phyloP scores from a whole-genome alignment of 1,140 invertebrate genomes.

The Bombus affinis region DNA sequence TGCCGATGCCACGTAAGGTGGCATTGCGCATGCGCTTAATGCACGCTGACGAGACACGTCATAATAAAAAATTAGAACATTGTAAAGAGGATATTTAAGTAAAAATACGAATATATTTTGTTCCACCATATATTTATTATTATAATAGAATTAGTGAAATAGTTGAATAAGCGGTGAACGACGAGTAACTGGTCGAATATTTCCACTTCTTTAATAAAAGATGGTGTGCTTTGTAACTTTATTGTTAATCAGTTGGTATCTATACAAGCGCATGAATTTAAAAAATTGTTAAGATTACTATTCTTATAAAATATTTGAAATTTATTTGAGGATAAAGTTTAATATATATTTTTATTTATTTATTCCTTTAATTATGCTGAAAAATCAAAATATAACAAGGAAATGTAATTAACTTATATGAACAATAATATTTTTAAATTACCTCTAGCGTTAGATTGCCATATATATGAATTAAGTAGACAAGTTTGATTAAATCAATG shows the following conservation, averaged over 20 bases:
- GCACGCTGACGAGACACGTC: slow-evolving; percentile 76
- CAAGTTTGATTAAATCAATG: slow-evolving; percentile 14
- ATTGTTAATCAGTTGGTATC: slow-evolving; percentile 19
- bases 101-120: neutral
- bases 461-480: slow-evolving; percentile 22
- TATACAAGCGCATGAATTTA: slow-evolving; percentile 2
- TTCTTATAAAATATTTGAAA: neutral
- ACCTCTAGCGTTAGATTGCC: slow-evolving; percentile 11
- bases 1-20: slow-evolving; percentile 85
- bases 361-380: neutral
- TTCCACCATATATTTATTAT: neutral
- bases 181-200: neutral
- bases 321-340: neutral
- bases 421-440: neutral
- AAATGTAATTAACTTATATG: neutral
- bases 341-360: neutral
- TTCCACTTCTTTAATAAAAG: neutral
- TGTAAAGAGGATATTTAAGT: slow-evolving; percentile 26
- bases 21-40: slow-evolving; percentile 81
- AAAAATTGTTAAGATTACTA: neutral
- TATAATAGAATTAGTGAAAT: neutral
- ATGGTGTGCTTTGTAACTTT: neutral
- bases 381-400: slow-evolving; percentile 3
- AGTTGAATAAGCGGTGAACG: neutral
- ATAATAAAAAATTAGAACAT: slow-evolving; percentile 65